A percentile compares a stretch with the other conserved stretches of the same genome.
phyloP scores from a whole-genome alignment of 92 coral and sea anemone species.

The Zoanthus gigantus region DNA sequence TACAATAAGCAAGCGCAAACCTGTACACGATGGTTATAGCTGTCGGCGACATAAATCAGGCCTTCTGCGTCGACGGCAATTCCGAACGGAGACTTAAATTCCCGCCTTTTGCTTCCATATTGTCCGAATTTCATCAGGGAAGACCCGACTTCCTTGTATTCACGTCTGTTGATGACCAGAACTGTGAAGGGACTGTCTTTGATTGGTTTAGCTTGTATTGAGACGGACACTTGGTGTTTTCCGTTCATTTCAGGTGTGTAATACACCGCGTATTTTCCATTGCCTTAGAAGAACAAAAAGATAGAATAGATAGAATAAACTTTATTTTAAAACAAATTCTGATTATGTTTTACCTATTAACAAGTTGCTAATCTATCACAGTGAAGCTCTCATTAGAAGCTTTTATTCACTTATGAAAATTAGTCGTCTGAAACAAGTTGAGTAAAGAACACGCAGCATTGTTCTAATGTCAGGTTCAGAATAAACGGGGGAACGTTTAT shows the following conservation, averaged over 20 bases:
- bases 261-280: constrained; percentile 89
- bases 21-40: constrained; percentile 97
- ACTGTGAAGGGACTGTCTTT: constrained; percentile 98
- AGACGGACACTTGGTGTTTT: constrained; percentile 81
- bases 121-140: constrained; percentile 96
- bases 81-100: constrained; percentile 97
- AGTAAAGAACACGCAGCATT: too few relatives aligned
- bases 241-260: constrained; percentile 96
- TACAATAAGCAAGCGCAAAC: not conserved
- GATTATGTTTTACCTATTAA: too few relatives aligned
- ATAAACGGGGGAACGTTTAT: too few relatives aligned
- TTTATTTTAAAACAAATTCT: not conserved
- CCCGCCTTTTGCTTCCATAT: constrained; percentile 97
- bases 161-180: constrained; percentile 95
- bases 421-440: too few relatives aligned
- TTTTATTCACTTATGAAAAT: too few relatives aligned
- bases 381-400: too few relatives aligned
- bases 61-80: constrained; percentile 90
- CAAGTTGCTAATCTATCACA: too few relatives aligned
- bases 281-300: constrained; percentile 61
- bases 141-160: constrained; percentile 96
- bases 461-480: not conserved
- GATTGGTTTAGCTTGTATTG: constrained; percentile 96
- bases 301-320: not conserved
- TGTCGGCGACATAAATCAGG: constrained; percentile 93